Evolutionary conservation across 2,888 invertebrate species (phyloP).

Genomic region (Anaspis maculata): DNA sequence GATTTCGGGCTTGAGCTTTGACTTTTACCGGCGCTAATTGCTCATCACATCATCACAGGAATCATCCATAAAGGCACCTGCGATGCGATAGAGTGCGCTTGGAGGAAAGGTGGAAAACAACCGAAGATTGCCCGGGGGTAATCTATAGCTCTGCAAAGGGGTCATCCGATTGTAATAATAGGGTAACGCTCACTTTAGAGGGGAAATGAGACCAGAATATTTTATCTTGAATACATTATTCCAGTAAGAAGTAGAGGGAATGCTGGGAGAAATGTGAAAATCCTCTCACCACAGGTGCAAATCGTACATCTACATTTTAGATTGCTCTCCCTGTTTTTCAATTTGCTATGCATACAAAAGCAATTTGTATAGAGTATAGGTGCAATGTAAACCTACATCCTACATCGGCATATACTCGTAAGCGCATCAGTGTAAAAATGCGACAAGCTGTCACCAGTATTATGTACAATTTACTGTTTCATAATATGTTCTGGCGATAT

Average conservation of each 20-base stretch:
- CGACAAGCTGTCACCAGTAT: constrained; percentile 41
- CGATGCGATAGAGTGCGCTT: no score
- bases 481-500: constrained; percentile 43
- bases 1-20: no score
- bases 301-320: constrained; percentile 35
- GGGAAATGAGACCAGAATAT: constrained; percentile 39
- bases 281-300: constrained; percentile 29
- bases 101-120: constrained; percentile 11
- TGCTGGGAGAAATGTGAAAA: constrained; percentile 21
- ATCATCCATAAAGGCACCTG: no score
- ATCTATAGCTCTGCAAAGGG: constrained; percentile 32
- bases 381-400: no score
- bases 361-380: no score
- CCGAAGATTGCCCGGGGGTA: constrained; percentile 19
- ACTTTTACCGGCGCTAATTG: no score
- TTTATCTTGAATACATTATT: constrained; percentile 38
- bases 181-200: constrained; percentile 36
- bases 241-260: constrained; percentile 35
- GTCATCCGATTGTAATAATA: constrained; percentile 40
- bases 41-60: no score
- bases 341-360: constrained; percentile 19
- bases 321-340: constrained; percentile 20
- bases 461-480: constrained; percentile 41
- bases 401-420: no score
- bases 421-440: constrained; percentile 25